Conservation (phyloP, 2,113 vertebrate species). For the Meleagris gallopavo region DNA sequence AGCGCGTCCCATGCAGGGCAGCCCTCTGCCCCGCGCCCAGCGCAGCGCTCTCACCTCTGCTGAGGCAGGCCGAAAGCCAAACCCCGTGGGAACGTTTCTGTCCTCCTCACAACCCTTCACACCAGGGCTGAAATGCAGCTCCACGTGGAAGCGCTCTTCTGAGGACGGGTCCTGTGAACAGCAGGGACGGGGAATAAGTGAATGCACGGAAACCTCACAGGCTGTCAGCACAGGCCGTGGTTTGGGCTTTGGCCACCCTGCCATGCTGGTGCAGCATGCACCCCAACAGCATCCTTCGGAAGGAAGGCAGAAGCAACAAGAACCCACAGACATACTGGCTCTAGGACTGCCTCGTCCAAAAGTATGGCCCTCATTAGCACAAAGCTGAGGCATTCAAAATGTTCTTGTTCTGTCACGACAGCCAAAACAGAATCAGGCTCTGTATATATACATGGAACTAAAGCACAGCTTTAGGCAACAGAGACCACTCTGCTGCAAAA, state of each 20-base stretch:
- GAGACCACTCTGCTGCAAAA: not conserved
- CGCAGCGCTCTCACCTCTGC: conserved; percentile 82
- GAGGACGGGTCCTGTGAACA: conserved; percentile 88
- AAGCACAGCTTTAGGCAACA: not conserved
- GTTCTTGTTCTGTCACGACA: not conserved
- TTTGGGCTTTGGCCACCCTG: not conserved
- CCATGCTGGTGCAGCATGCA: not conserved
- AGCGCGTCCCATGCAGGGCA: too few species aligned
- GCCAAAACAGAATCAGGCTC: not conserved
- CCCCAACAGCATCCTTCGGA: not conserved
- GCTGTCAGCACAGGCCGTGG: not conserved
- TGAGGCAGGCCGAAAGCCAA: conserved; percentile 94
- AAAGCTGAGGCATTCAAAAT: not conserved
- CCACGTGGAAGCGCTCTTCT: conserved; percentile 96
- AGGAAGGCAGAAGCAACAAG: not conserved
- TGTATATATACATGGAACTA: not conserved
- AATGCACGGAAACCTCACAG: not conserved
- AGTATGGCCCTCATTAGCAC: not conserved
- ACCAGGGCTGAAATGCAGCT: conserved; percentile 97
- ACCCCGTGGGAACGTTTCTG: conserved; percentile 90
- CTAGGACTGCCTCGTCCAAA: not conserved
- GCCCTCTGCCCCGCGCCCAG: too few species aligned
- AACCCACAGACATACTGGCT: not conserved
- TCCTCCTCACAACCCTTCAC: conserved; percentile 95
- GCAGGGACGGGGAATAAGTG: not conserved